Evolutionary conservation across 2,797 vertebrate species (phyloP).

Genomic region (Galago senegalensis): DNA sequence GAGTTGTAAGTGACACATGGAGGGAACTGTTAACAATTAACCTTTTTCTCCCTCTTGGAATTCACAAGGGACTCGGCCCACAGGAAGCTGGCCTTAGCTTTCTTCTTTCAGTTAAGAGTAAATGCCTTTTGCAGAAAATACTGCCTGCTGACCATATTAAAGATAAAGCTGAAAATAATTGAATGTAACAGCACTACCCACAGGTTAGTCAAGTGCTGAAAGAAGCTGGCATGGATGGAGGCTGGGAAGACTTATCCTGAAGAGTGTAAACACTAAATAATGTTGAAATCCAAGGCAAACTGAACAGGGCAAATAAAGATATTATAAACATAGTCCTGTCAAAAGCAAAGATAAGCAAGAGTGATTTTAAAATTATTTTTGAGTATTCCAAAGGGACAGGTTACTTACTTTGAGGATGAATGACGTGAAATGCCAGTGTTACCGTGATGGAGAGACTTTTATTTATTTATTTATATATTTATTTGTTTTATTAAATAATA

Average conservation of each 20-base stretch:
- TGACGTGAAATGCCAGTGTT: slow-evolving; percentile 24
- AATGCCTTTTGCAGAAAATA: slow-evolving; percentile 81
- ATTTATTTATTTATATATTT: too few species aligned
- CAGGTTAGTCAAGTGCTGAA: slow-evolving; percentile 18
- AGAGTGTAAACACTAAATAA: background rate
- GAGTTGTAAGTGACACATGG: slow-evolving; percentile 81
- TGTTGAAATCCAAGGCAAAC: slow-evolving; percentile 2
- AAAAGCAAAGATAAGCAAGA: slow-evolving; percentile 68
- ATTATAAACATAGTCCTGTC: slow-evolving; percentile 50
- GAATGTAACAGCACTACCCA: background rate
- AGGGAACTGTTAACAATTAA: slow-evolving; percentile 86
- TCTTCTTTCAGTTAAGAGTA: slow-evolving; percentile 64
- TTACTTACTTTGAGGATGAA: slow-evolving; percentile 53
- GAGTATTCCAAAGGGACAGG: slow-evolving; percentile 61
- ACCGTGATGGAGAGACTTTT: background rate
- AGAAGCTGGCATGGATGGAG: background rate
- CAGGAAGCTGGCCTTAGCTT: slow-evolving; percentile 76
- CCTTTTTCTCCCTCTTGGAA: slow-evolving; percentile 76
- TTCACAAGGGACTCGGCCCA: slow-evolving; percentile 67
- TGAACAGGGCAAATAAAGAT: slow-evolving; percentile 42
- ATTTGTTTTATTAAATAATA: too few species aligned
- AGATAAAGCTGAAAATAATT: slow-evolving; percentile 62
- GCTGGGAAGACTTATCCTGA: background rate
- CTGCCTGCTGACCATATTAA: slow-evolving; percentile 42
- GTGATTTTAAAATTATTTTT: slow-evolving; percentile 69